Conservation (phyloP, 2,113 vertebrate species). For the Panthera tigris region DNA sequence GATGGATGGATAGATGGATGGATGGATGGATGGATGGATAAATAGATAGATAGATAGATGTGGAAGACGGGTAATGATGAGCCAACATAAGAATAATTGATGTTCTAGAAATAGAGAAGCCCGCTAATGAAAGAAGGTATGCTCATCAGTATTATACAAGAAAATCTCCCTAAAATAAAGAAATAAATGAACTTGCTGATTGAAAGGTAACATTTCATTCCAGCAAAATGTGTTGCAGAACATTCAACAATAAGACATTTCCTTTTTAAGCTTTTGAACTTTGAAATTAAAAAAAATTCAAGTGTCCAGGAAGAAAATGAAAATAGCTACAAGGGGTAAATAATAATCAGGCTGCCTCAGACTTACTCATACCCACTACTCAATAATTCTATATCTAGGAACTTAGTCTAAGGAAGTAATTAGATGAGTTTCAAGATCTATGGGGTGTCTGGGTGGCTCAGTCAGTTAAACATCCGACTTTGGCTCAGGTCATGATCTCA, state of each 20-base stretch:
- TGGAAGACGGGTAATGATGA: not conserved
- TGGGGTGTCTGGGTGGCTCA: too few species aligned
- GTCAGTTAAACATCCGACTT: too few species aligned
- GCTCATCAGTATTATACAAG: not conserved
- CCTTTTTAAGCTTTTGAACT: not conserved
- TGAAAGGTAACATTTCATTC: conserved; percentile 6
- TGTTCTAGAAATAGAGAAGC: not conserved
- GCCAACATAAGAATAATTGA: not conserved
- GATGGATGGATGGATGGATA: too few species aligned
- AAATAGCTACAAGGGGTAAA: not conserved
- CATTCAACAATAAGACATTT: not conserved
- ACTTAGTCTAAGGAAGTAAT: conserved; percentile 22
- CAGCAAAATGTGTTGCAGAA: not conserved
- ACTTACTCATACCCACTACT: not conserved
- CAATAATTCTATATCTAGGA: not conserved
- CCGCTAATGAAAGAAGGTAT: not conserved
- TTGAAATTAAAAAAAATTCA: not conserved
- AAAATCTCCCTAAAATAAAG: not conserved
- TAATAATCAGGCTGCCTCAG: not conserved
- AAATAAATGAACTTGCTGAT: not conserved
- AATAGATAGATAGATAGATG: not conserved
- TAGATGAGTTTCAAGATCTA: not conserved
- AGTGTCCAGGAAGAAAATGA: not conserved
- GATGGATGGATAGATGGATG: too few species aligned
- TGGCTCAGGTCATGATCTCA: too few species aligned